phyloP scores from a whole-genome alignment of 2,888 invertebrate genomes.

The Bhutanitis thaidina region DNA sequence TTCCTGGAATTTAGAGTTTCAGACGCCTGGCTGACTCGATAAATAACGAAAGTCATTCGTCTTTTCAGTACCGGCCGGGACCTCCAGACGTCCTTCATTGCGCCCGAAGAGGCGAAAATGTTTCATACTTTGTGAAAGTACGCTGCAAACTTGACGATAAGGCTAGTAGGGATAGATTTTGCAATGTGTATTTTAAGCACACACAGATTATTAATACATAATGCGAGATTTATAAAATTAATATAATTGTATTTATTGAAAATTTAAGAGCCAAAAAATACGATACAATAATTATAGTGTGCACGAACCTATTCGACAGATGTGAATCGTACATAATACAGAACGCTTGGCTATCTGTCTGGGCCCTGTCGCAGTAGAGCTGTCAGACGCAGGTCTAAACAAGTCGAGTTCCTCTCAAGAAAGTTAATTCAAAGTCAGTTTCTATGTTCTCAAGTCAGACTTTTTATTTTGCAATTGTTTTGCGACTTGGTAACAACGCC shows the following conservation, averaged over 20 bases:
- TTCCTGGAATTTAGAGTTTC: slow-evolving; percentile 40
- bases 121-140: slow-evolving; percentile 6
- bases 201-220: no score
- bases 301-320: not conserved
- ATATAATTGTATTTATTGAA: no score
- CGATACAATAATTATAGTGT: no score
- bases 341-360: not conserved
- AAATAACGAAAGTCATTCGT: slow-evolving; percentile 49
- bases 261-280: no score
- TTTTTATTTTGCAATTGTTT: slow-evolving; percentile 5
- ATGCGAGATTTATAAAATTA: no score
- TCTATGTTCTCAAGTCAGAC: not conserved
- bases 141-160: not conserved
- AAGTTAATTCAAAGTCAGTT: slow-evolving; percentile 14
- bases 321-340: not conserved
- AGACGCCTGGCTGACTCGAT: slow-evolving; percentile 46
- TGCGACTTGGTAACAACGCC: not conserved
- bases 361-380: not conserved
- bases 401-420: slow-evolving; percentile 6
- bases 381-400: slow-evolving; percentile 8
- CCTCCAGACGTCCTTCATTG: slow-evolving; percentile 59
- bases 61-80: slow-evolving; percentile 41
- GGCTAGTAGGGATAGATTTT: no score
- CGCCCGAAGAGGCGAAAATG: slow-evolving; percentile 36
- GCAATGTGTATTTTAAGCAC: no score